These are phyloP conservation scores for Tichodroma muraria DNA, from an alignment of 2,113 vertebrate species.

Conservation along the genomic window DNA sequence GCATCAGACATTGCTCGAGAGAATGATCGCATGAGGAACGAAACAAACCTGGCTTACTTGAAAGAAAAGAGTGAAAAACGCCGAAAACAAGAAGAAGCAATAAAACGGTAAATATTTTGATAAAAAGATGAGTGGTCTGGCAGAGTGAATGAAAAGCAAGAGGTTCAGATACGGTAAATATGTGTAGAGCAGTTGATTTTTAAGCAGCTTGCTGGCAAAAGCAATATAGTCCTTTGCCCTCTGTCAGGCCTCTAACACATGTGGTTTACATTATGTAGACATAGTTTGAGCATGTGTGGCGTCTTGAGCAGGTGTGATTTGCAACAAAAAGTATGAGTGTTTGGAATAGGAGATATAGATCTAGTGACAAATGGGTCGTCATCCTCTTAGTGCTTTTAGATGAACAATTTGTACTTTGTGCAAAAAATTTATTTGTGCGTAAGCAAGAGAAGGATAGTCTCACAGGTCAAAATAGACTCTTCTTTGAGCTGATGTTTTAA, in stretches of 20 bases:
- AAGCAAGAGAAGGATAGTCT: background rate
- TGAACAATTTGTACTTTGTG: background rate
- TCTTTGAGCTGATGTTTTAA: background rate
- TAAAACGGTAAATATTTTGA: conserved; percentile 81
- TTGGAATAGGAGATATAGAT: background rate
- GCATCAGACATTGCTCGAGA: conserved; percentile 96
- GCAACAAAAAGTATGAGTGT: background rate
- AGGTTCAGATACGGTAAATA: background rate
- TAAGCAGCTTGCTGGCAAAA: background rate
- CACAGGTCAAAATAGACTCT: background rate
- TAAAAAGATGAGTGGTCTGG: background rate
- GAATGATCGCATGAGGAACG: conserved; percentile 91
- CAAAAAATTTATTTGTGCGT: background rate
- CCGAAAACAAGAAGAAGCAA: conserved; percentile 89
- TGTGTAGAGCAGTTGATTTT: background rate
- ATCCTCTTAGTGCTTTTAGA: background rate
- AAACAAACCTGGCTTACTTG: conserved; percentile 90
- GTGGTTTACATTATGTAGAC: accelerated
- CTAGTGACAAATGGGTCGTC: background rate
- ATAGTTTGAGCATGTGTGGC: background rate
- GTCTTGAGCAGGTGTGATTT: background rate
- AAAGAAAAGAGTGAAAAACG: conserved; percentile 95
- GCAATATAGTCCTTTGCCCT: background rate
- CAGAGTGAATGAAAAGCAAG: background rate
- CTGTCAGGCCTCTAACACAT: background rate